Evolutionary conservation across 2,888 invertebrate species (phyloP).

Genomic region (Diachrysia chrysitis): DNA sequence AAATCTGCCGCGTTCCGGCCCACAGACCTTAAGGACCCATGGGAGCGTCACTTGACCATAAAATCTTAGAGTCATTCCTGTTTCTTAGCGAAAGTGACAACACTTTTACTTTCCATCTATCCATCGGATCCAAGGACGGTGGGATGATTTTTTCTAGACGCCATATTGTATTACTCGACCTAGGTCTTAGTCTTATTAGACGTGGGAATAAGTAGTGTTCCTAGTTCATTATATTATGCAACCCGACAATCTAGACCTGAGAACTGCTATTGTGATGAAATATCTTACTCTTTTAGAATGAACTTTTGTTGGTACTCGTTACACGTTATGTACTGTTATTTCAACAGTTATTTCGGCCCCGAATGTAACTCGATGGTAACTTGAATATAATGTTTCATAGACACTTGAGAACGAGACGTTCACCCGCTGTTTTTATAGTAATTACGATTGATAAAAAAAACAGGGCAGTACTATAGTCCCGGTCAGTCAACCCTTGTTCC

Average conservation of each 20-base stretch:
- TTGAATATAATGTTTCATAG: conserved; percentile 26
- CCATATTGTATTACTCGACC: conserved; percentile 18
- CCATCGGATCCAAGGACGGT: conserved; percentile 36
- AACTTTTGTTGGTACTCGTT: not conserved
- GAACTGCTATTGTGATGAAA: conserved; percentile 43
- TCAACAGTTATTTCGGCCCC: not conserved
- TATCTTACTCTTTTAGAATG: conserved; percentile 13
- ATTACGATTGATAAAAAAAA: conserved; percentile 1
- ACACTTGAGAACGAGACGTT: conserved; percentile 6
- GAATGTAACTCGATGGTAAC: conserved; percentile 29
- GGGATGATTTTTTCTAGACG: conserved; percentile 14
- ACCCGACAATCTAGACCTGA: not conserved
- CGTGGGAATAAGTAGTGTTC: conserved; percentile 32
- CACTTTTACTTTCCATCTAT: conserved; percentile 74
- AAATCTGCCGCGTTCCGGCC: conserved; percentile 72
- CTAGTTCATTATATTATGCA: conserved; percentile 4
- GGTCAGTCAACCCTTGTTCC: conserved; percentile 61
- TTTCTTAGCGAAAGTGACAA: conserved; percentile 70
- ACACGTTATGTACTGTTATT: conserved; percentile 1
- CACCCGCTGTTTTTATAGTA: not conserved
- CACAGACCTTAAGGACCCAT: conserved; percentile 62
- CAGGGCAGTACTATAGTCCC: conserved; percentile 9
- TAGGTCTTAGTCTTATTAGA: conserved; percentile 28
- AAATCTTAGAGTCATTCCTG: conserved; percentile 69
- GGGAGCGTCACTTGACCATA: conserved; percentile 64